Base-by-base conservation (phyloP, 1,140 invertebrate genomes). In the Procambarus clarkii region DNA sequence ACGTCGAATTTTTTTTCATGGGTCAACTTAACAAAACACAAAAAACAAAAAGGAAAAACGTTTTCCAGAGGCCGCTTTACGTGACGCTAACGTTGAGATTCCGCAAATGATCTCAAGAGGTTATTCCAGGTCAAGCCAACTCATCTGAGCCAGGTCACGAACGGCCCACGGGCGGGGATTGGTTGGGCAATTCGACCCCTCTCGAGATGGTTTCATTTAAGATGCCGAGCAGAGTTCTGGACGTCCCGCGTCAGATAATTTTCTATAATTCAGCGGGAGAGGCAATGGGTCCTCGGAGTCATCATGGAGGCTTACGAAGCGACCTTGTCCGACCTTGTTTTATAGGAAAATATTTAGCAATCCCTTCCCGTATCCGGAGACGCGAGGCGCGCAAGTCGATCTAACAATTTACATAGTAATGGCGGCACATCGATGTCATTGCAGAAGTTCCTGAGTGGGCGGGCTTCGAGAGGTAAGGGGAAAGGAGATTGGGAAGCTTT, bases 391-490 rank as follows among this genome's bases (percentile, higher is more conserved):
- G 88, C 88, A 91, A 91, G 88, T 91, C 82, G 88, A 91, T 91
- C 88, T 91, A 91, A 91, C 88, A 91, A 91, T 91, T 91, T 91
- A 91, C 88, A 91, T 91, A 91, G 81, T 91, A 91, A 91, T 91
- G 88, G 88, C 13, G 82, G 80, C 46, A 91, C 88, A 91, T 78
- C 58, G 88, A 77, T 91, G 82, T 48, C 76, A 84, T 77, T 84
- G 81, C 86, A 48, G 8, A 74, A 76, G 64, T 45, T 84, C 64
- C 64, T 64, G 48, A 58, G 46, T 50, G 79, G 48, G 79, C 79
- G 24, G 46, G 69, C 69, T 34, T 74, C 24, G 21, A 11, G 8
- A n/a, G 24, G 85, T 74, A 9, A 46, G 76, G 76, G 45, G 50
- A 60, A 45, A 45, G 18, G 60, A 76, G 50, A 44, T 46, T 24